These are phyloP conservation scores for Drosophila melanica DNA, from an alignment of 1,140 invertebrate species.

Conservation along the genomic window DNA sequence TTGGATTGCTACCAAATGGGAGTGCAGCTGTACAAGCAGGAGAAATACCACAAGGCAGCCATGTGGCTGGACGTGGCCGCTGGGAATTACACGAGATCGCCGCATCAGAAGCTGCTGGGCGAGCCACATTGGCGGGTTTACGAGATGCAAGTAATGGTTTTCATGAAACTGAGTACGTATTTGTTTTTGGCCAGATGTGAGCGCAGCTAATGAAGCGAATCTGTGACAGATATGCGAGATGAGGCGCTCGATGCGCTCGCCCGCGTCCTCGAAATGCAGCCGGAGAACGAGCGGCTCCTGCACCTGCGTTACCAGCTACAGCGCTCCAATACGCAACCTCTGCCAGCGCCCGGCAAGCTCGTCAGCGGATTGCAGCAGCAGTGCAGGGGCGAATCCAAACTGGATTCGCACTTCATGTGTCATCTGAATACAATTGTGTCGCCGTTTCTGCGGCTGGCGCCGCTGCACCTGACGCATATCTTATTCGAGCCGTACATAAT, in stretches of 20 bases:
- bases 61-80: slow-evolving; percentile 45
- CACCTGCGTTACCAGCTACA: slow-evolving; percentile 11
- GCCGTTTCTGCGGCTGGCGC: slow-evolving; percentile 91
- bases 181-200: background rate
- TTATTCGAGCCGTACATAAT: slow-evolving; percentile 92
- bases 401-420: slow-evolving; percentile 87
- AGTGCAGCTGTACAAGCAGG: slow-evolving; percentile 19
- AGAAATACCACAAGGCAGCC: slow-evolving; percentile 36
- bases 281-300: slow-evolving; percentile 29
- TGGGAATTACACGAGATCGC: slow-evolving; percentile 25
- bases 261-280: slow-evolving; percentile 2
- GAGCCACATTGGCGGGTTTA: slow-evolving; percentile 37
- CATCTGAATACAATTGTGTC: slow-evolving; percentile 88
- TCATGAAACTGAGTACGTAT: slow-evolving; percentile 33
- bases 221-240: slow-evolving; percentile 13
- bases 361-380: slow-evolving; percentile 11
- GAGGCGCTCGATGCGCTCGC: background rate
- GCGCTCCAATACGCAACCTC: background rate
- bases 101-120: slow-evolving; percentile 34
- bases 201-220: background rate
- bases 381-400: slow-evolving; percentile 7
- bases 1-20: slow-evolving; percentile 59
- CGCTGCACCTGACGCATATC: slow-evolving; percentile 95
- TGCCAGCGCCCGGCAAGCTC: background rate
- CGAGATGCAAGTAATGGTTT: slow-evolving; percentile 37